Evolutionary conservation across 2,888 invertebrate species (phyloP).

Genomic region (Mallateleia sp.): DNA sequence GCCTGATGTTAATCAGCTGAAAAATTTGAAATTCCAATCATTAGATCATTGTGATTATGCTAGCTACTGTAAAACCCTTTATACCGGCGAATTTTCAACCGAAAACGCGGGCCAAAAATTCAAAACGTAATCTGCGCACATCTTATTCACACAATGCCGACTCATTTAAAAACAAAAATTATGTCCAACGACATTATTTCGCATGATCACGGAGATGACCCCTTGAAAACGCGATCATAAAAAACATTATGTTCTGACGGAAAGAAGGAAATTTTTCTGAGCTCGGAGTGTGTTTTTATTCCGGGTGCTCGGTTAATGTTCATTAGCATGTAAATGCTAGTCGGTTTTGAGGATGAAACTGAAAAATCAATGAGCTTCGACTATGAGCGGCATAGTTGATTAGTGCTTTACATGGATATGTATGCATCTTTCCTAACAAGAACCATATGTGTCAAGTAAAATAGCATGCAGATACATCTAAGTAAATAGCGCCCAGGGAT

Average conservation of each 20-base stretch:
- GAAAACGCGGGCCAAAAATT: no score
- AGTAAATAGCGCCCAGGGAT: conserved; percentile 85
- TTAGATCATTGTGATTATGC: no score
- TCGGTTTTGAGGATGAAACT: conserved; percentile 73
- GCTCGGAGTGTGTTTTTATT: conserved; percentile 47
- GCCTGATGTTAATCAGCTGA: no score
- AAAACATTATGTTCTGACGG: conserved; percentile 9
- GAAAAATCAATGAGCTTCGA: conserved; percentile 77
- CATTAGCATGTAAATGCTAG: conserved; percentile 74
- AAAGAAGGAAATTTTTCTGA: conserved; percentile 28
- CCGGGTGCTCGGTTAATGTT: conserved; percentile 52
- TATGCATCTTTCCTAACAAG: conserved; percentile 76
- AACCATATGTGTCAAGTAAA: conserved; percentile 67
- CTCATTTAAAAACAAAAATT: no score
- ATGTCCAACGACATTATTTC: no score
- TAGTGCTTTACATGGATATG: conserved; percentile 77
- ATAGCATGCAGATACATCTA: conserved; percentile 79
- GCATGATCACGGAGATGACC: conserved; percentile 18
- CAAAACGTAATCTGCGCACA: no score
- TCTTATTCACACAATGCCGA: no score
- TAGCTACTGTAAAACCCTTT: no score
- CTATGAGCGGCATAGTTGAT: conserved; percentile 76
- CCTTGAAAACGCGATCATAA: background rate
- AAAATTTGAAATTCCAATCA: no score
- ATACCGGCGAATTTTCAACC: no score